A percentile compares a stretch with the other conserved stretches of the same genome.
Conservation (phyloP, 2,113 vertebrate species). For the Podarcis raffonei region DNA sequence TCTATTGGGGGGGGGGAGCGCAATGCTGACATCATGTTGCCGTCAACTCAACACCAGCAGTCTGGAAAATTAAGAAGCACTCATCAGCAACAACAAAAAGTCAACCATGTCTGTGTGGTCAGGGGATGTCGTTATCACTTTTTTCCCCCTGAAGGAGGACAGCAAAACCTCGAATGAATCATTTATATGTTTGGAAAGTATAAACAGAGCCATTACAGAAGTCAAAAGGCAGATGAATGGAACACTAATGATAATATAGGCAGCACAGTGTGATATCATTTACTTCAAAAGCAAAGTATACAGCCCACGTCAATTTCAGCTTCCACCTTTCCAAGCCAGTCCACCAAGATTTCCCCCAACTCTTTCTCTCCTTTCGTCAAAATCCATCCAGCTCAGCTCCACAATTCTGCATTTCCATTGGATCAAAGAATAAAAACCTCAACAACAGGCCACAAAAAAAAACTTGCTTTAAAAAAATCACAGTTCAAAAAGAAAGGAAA, state of each 20-base stretch:
- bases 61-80: neutral
- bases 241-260: slow-evolving; percentile 65
- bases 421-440: slow-evolving; percentile 58
- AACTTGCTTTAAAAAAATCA: slow-evolving; percentile 55
- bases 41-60: slow-evolving; percentile 13
- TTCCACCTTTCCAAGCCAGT: slow-evolving; percentile 48
- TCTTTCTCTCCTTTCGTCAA: slow-evolving; percentile 52
- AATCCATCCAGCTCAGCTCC: slow-evolving; percentile 59
- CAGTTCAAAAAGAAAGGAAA: slow-evolving; percentile 63
- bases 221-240: slow-evolving; percentile 67
- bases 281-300: slow-evolving; percentile 70
- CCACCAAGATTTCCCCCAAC: slow-evolving; percentile 45
- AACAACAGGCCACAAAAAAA: slow-evolving; percentile 44
- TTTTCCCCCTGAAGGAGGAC: slow-evolving; percentile 26
- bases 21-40: slow-evolving; percentile 40
- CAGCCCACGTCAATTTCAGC: slow-evolving; percentile 56
- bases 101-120: slow-evolving; percentile 30
- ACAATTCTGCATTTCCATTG: slow-evolving; percentile 51
- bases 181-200: slow-evolving; percentile 51
- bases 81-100: slow-evolving; percentile 6
- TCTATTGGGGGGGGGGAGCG: neutral
- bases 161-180: slow-evolving; percentile 42
- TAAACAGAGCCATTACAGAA: slow-evolving; percentile 61
- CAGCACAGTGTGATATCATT: slow-evolving; percentile 58
- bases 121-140: neutral